These are phyloP conservation scores for Vireo altiloquus DNA, from an alignment of 2,113 vertebrate genomes.

Conservation along the genomic window DNA sequence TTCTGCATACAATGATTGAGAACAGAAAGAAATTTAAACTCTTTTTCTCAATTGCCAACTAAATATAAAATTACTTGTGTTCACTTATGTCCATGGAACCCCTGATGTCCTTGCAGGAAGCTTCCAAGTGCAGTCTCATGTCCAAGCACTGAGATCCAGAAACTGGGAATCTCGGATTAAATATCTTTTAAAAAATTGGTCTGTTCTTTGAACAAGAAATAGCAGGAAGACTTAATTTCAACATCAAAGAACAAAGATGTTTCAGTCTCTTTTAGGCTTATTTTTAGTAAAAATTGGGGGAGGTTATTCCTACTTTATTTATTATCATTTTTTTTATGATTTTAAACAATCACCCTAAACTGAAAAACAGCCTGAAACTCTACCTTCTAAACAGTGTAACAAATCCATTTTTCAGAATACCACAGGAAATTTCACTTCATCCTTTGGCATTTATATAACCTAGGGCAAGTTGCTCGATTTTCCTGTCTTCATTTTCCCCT, in stretches of 20 bases:
- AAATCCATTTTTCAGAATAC: neutral
- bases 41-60: neutral
- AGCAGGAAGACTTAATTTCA: neutral
- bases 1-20: neutral
- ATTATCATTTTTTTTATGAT: neutral
- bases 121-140: neutral
- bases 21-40: neutral
- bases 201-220: neutral
- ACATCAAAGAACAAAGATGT: neutral
- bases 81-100: neutral
- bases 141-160: neutral
- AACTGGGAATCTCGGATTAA: neutral
- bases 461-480: neutral
- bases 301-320: fast-evolving
- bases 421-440: neutral
- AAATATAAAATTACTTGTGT: neutral
- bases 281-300: neutral
- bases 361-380: neutral
- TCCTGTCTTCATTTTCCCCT: neutral
- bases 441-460: neutral
- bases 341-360: neutral
- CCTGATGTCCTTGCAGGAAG: neutral
- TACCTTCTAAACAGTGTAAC: neutral
- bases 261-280: neutral
- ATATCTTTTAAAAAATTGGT: neutral